These are phyloP conservation scores for Pygocentrus nattereri DNA, from an alignment of 2,797 vertebrate species.

Conservation along the genomic window DNA sequence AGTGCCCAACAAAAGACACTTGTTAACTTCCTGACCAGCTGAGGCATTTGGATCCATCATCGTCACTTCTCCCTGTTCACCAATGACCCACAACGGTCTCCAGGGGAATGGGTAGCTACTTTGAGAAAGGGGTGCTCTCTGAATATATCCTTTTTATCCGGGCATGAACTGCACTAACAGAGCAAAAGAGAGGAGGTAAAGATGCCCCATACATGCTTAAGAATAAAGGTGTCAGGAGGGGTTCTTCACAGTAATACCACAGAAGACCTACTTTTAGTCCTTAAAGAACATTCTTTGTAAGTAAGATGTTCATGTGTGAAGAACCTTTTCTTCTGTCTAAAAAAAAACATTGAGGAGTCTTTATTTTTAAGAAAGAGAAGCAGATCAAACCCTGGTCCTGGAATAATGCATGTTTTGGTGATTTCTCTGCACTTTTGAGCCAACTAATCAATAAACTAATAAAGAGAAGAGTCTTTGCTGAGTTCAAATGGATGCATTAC, in stretches of 20 bases:
- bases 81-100: constrained; percentile 19
- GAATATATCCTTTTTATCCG: constrained; percentile 11
- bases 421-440: too few relatives aligned
- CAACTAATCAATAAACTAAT: too few relatives aligned
- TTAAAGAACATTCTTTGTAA: too few relatives aligned
- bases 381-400: too few relatives aligned
- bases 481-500: too few relatives aligned
- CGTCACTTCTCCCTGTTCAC: constrained; percentile 16
- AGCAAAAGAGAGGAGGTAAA: neutral
- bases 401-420: too few relatives aligned
- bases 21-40: constrained; percentile 41
- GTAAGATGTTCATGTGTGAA: too few relatives aligned
- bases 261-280: too few relatives aligned
- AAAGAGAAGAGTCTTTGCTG: too few relatives aligned
- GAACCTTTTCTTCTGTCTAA: too few relatives aligned
- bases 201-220: neutral
- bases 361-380: too few relatives aligned
- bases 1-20: constrained; percentile 33
- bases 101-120: constrained; percentile 35
- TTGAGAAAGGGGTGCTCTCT: constrained; percentile 18
- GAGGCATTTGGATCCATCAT: constrained; percentile 37
- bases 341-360: too few relatives aligned
- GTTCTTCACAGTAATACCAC: neutral
- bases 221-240: neutral
- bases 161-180: constrained; percentile 11